Base-by-base conservation (phyloP, 2,113 vertebrate species). In the Apteryx mantelli region DNA sequence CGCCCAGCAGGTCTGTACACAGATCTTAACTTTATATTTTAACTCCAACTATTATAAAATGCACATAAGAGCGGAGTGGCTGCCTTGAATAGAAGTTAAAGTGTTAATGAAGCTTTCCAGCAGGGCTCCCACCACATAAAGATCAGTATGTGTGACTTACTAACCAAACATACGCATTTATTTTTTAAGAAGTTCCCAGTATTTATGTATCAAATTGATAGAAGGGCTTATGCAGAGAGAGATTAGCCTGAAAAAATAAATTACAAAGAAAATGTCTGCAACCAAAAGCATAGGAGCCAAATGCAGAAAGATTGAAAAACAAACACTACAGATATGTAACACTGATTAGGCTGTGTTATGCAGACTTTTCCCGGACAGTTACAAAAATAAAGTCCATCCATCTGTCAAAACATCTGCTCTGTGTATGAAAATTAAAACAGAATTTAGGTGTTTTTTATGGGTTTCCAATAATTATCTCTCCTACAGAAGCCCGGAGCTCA, bases 301-400 rank as follows among this genome's bases (percentile, higher is more conserved):
- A 95, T 70, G 81, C 78, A 98, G 86, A 93, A 96, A 78, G 95
- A 96, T 5, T 97, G 88, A 96, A 97, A 98, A 98, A 98, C 97
- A 98, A 98, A 98, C 97, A 97, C 77, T 89, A 69, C 68, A 97
- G 97, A 96, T 94, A 97, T 80, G 79, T 83, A 98, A 96, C 97
- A 97, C 95, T 98, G 98, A 98, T 98, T 97, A 97, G 91, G 69
- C 94, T 97, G 88, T 96, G 91, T 97, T 97, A 97, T 79, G 63
- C 97, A 98, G 97, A 97, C 95, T 98, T 98, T 98, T 98, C 97
- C 97, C 7, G 97, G 97, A 98, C 73, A 91, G 97, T 98, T 98
- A 98, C 89, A 98, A 98, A 98, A 98, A 99, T 98, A 98, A 98
- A 98, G 98, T 98, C 97, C 93, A 96, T 97, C 98, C 98, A 98